Base-by-base conservation (phyloP, 2,888 invertebrate species). In the Drosophila meridiana region DNA sequence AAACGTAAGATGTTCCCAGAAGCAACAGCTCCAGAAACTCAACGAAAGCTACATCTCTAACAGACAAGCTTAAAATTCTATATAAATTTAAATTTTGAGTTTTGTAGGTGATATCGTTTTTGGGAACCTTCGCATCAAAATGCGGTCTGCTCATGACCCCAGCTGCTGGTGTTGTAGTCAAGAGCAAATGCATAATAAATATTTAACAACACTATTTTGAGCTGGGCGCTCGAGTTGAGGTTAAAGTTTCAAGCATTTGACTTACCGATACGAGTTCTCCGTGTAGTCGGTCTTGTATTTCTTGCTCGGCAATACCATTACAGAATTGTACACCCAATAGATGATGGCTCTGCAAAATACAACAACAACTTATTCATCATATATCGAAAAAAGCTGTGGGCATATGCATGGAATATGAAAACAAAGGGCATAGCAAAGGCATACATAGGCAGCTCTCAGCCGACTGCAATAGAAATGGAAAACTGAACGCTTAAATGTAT, bases 311-410 rank as follows among this genome's bases (percentile, higher is more conserved):
- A 98, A 94, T 56, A 98, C 96, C 97, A 98, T 98, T 75, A 97
- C 96, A 90, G 96, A 96, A 92, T 97, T 97, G 93, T 97, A 97
- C 73, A 97, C 97, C 98, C 98, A 98, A 93, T 98, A 98, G 92
- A 97, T 97, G 94, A 98, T 98, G 84, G 98, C 97, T 74, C 97
- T 95, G 11, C 42, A 85, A 83, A 69, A 66, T 14, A 26, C 20
- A 60, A 52, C 6, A 53, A 57, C 26, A 67, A 43, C 4, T 61
- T 59, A 63, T 61, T 45, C 57, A 76, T 60, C 13, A 61, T 26
- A 56, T 64, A 34, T 59, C 28, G 55, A 58, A 64, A 55, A 67
- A 40, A 14, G 42, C 5, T 40, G 47, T 28, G 30, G 26, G 20
- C 14, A 34, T 26, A 32, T 36, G 36, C 47, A 56, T 59, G 6